phyloP scores from a whole-genome alignment of 2,113 vertebrate genomes.

The Poecile atricapillus region DNA sequence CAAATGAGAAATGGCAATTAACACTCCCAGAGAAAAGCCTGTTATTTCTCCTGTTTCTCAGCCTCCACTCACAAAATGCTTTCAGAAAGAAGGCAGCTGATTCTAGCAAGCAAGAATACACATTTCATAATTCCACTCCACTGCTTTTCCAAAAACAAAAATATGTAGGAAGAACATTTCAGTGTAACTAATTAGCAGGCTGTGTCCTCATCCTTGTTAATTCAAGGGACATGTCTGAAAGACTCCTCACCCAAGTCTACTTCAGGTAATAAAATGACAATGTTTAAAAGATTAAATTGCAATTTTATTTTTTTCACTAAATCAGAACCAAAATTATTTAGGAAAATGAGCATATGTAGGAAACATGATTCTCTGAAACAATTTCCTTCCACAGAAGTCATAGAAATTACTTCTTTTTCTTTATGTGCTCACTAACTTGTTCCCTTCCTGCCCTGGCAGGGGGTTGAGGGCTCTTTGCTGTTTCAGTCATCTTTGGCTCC shows the following conservation, averaged over 20 bases:
- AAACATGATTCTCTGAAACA: neutral
- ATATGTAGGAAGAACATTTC: conserved; percentile 53
- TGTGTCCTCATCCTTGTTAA: conserved; percentile 18
- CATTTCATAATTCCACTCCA: conserved; percentile 38
- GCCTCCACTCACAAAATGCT: conserved; percentile 34
- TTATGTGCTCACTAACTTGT: neutral
- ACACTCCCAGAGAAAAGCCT: conserved; percentile 38
- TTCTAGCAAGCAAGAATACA: conserved; percentile 51
- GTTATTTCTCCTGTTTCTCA: conserved; percentile 57
- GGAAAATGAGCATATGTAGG: neutral
- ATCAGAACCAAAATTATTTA: neutral
- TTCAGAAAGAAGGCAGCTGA: conserved; percentile 61
- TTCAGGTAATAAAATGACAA: neutral
- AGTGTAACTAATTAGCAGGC: conserved; percentile 35
- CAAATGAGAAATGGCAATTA: conserved; percentile 67
- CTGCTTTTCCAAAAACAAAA: conserved; percentile 58
- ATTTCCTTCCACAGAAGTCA: neutral
- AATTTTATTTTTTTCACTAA: neutral
- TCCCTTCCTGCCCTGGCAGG: neutral
- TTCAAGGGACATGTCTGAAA: conserved; percentile 2
- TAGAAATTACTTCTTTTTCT: neutral
- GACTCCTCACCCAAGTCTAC: neutral
- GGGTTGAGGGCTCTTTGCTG: neutral
- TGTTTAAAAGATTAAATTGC: neutral
- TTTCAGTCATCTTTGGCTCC: neutral